A percentile compares a stretch with the other conserved stretches of the same genome.
These are phyloP conservation scores for Talpa occidentalis DNA, from an alignment of 2,113 vertebrate species.

Conservation along the genomic window DNA sequence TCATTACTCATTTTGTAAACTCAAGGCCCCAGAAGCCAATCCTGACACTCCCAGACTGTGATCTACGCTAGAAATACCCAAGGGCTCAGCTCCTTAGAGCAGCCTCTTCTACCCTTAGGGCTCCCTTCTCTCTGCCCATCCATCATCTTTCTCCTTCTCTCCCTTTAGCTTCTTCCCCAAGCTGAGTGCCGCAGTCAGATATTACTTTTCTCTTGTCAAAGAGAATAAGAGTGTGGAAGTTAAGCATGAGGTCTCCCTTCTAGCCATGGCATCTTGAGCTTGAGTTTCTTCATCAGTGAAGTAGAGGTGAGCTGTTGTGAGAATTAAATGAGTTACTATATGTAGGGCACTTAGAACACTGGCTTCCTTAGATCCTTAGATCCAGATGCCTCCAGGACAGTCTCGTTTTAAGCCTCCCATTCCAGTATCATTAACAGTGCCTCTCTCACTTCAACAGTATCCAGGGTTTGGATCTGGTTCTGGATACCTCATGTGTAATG, in stretches of 20 bases:
- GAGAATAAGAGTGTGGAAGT: accelerated
- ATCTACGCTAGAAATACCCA: no score
- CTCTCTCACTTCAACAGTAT: neutral
- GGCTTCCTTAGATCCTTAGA: neutral
- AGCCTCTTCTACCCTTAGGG: no score
- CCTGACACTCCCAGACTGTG: neutral
- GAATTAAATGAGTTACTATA: neutral
- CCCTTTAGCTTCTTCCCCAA: neutral
- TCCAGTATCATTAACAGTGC: neutral
- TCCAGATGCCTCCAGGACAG: neutral
- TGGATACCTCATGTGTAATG: no score
- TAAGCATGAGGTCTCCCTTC: neutral
- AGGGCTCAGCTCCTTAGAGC: accelerated
- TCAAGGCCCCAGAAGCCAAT: neutral
- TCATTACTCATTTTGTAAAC: neutral
- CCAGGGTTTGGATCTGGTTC: neutral
- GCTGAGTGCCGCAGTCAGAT: neutral
- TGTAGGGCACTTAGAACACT: neutral
- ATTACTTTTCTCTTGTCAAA: neutral
- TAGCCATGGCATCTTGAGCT: neutral
- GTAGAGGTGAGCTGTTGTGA: neutral
- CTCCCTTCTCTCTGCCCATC: neutral
- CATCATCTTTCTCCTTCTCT: neutral
- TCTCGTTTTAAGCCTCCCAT: neutral
- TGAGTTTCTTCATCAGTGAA: neutral